phyloP scores from a whole-genome alignment of 92 coral and sea anemone species.

The Heteractis magnifica region DNA sequence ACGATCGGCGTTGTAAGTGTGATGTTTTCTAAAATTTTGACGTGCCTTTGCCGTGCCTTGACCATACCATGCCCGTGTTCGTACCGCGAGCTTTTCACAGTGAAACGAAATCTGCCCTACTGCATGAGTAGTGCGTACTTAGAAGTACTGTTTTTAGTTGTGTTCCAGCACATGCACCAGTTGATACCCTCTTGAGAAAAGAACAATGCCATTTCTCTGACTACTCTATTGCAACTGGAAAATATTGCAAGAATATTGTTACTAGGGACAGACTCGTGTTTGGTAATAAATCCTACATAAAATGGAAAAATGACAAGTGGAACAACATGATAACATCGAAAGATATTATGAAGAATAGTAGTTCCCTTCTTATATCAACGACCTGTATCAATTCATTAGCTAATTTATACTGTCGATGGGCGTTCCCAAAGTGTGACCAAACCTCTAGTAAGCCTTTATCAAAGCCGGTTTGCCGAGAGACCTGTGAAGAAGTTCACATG shows the following conservation, averaged over 20 bases:
- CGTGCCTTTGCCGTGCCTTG: too few relatives aligned
- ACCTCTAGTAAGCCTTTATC: not conserved
- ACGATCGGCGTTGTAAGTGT: too few relatives aligned
- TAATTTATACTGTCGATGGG: conserved; percentile 4
- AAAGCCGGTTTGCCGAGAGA: conserved; percentile 19
- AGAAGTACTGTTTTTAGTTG: conserved; percentile 1
- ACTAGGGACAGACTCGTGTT: not conserved
- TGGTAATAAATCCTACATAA: not conserved
- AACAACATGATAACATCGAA: not conserved
- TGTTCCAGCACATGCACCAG: not conserved
- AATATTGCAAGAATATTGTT: not conserved
- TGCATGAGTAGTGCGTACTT: too few relatives aligned
- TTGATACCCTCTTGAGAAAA: not conserved
- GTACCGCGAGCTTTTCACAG: too few relatives aligned
- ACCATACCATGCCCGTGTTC: too few relatives aligned
- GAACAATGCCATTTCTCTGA: conserved; percentile 6
- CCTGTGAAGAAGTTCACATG: not conserved
- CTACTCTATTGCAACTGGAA: not conserved
- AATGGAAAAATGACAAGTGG: not conserved
- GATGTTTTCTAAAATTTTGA: too few relatives aligned
- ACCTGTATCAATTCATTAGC: not conserved
- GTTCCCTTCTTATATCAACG: not conserved
- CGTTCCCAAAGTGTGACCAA: conserved; percentile 26
- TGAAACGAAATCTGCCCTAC: too few relatives aligned
- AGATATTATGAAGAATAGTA: not conserved